Conservation (phyloP, 2,888 invertebrate genomes). For the Anoncus sp. region DNA sequence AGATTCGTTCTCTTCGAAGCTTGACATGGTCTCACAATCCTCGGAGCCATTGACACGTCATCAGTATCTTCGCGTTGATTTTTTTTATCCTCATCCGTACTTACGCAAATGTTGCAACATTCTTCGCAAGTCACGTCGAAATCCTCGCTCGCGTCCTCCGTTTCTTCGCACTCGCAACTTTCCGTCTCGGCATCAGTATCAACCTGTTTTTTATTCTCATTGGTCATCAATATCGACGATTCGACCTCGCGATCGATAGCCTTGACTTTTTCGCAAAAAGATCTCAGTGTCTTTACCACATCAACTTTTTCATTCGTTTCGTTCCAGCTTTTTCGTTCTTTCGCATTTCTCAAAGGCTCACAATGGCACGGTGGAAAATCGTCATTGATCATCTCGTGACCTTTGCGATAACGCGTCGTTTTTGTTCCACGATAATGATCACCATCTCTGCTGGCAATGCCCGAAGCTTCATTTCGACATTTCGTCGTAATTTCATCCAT, state of each 20-base stretch:
- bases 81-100: conserved; percentile 16
- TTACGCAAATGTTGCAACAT: conserved; percentile 52
- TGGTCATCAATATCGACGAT: conserved; percentile 40
- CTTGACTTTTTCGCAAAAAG: conserved; percentile 65
- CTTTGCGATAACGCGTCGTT: conserved; percentile 14
- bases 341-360: background rate
- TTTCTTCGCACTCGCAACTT: conserved; percentile 26
- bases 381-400: background rate
- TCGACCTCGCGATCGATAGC: conserved; percentile 52
- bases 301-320: conserved; percentile 25
- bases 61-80: background rate
- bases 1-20: conserved; percentile 46
- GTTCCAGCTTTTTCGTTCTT: conserved; percentile 19
- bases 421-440: background rate
- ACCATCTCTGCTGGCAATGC: background rate
- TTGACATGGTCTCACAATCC: conserved; percentile 60
- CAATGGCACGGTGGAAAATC: conserved; percentile 26
- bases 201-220: background rate
- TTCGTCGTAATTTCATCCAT: background rate
- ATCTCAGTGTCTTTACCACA: conserved; percentile 56
- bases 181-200: background rate
- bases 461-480: background rate
- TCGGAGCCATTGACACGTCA: conserved; percentile 50
- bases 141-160: conserved; percentile 3
- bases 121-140: conserved; percentile 11